Conservation (phyloP, 2,797 vertebrate genomes). For the Miichthys miiuy region DNA sequence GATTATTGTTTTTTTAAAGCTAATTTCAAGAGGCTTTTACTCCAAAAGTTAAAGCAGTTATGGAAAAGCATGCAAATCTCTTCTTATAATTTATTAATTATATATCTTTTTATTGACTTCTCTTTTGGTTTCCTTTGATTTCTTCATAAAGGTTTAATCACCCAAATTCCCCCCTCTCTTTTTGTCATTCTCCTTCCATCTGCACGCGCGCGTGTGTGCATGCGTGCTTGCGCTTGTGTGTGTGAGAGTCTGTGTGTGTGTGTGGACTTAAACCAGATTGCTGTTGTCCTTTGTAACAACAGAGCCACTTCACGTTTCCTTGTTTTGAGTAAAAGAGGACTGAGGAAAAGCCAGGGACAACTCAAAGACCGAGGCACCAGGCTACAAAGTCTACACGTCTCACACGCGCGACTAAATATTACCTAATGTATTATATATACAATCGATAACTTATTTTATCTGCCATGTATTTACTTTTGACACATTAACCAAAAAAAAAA, state of each 20-base stretch:
- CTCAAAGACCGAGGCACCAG: conserved; percentile 37
- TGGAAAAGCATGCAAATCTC: conserved; percentile 9
- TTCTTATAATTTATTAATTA: conserved; percentile 50
- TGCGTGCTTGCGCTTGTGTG: conserved; percentile 12
- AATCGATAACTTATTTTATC: conserved; percentile 20
- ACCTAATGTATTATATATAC: neutral
- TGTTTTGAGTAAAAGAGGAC: conserved; percentile 64
- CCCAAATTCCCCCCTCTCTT: conserved; percentile 12
- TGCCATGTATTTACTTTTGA: neutral
- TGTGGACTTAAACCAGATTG: conserved; percentile 68
- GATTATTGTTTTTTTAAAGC: neutral
- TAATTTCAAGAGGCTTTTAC: neutral
- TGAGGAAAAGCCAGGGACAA: conserved; percentile 45
- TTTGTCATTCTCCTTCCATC: conserved; percentile 31
- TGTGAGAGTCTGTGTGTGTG: conserved; percentile 17
- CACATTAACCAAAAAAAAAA: neutral
- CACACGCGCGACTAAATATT: conserved; percentile 13
- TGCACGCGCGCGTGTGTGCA: conserved; percentile 15
- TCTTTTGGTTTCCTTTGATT: conserved; percentile 62
- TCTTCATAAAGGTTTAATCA: conserved; percentile 71
- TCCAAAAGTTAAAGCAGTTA: conserved; percentile 9
- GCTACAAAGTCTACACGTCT: conserved; percentile 39
- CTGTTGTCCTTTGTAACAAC: conserved; percentile 74
- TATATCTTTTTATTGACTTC: conserved; percentile 51
- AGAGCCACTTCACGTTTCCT: conserved; percentile 72